Percentiles rank a stretch among this genome's conserved stretches.
Evolutionary conservation across 2,797 vertebrate genomes (phyloP).

Genomic region (Sebastes diploproa): DNA sequence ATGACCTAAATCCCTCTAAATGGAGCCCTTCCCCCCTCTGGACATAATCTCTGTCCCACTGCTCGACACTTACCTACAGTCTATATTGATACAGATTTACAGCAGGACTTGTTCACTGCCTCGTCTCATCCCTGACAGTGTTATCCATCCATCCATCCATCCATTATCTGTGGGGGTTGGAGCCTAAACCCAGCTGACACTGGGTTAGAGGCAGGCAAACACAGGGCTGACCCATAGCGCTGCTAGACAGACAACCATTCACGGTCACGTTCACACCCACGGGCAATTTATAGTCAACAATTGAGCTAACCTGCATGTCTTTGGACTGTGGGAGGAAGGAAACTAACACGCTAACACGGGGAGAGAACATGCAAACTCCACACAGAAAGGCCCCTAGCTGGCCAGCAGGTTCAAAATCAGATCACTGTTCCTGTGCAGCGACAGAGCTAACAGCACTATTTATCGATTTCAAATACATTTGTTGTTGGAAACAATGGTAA

Average conservation of each 20-base stretch:
- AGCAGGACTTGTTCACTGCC: not conserved
- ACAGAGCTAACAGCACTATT: no score
- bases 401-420: no score
- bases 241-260: not conserved
- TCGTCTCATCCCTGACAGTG: not conserved
- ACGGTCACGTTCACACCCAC: not conserved
- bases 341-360: no score
- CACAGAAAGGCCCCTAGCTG: no score
- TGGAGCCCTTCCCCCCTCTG: slow-evolving; percentile 38
- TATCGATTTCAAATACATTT: no score
- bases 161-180: not conserved
- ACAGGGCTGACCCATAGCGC: not conserved
- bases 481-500: no score
- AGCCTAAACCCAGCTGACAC: not conserved
- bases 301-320: not conserved
- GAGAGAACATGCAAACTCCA: no score
- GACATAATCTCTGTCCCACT: slow-evolving; percentile 39
- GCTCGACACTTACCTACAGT: slow-evolving; percentile 2
- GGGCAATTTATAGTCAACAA: not conserved
- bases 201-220: not conserved
- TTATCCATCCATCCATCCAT: not conserved
- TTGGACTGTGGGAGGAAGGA: not conserved
- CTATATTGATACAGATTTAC: not conserved
- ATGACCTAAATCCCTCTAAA: slow-evolving; percentile 62
- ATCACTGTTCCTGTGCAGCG: no score